Conservation (phyloP, 1,140 invertebrate genomes). For the Ladona fulva region DNA sequence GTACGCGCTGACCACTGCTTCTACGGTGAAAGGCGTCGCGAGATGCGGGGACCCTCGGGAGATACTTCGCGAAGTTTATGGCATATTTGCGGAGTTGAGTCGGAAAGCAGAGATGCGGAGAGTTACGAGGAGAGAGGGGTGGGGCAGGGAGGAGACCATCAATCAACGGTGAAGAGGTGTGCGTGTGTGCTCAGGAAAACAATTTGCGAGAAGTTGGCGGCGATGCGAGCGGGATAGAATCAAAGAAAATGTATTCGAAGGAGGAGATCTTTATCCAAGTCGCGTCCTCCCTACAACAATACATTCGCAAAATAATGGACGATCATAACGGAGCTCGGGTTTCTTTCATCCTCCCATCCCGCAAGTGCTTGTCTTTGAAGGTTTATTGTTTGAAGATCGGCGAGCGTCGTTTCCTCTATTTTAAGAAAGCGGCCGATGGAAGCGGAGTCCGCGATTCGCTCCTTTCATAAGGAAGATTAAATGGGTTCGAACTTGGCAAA, state of each 20-base stretch:
- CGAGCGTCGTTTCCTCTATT: too few species aligned
- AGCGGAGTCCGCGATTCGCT: too few species aligned
- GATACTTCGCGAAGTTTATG: background rate
- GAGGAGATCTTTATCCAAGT: background rate
- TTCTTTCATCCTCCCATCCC: too few species aligned
- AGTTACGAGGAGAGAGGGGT: background rate
- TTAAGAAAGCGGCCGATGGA: too few species aligned
- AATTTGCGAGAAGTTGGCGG: background rate
- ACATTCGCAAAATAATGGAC: too few species aligned
- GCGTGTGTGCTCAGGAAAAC: background rate
- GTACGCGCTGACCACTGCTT: background rate
- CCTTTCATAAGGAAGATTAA: too few species aligned
- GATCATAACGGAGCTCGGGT: too few species aligned
- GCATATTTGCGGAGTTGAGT: background rate
- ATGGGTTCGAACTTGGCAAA: too few species aligned
- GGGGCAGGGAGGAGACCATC: background rate
- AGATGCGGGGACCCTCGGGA: background rate
- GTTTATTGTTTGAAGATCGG: too few species aligned
- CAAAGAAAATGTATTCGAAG: background rate
- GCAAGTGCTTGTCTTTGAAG: too few species aligned
- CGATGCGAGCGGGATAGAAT: too few species aligned
- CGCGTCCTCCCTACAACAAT: too few species aligned
- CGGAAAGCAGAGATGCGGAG: background rate
- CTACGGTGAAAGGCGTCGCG: background rate
- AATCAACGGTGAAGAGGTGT: background rate